Evolutionary conservation across 2,888 invertebrate species (phyloP), one percentile per base, ranked within the genome.

Genomic region (Cephus runcator): DNA sequence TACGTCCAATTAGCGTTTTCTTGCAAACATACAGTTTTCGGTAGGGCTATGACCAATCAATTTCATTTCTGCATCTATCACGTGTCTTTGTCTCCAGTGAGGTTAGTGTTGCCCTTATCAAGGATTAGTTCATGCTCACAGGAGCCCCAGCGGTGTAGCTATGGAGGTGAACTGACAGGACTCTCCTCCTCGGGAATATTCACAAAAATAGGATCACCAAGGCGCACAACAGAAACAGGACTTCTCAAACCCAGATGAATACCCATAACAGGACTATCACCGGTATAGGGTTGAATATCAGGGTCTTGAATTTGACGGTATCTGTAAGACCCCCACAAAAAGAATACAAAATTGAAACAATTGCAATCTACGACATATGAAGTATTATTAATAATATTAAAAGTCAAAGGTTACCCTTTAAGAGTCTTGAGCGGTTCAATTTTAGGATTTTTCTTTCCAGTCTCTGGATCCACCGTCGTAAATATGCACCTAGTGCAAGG

Each of bases 401-500:
- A 23, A 56, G 23, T 56, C 56, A 56, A 56, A 34, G 31, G 88
- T 87, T 92, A 96, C 95, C 91, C 93, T 90, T 93, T 95, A 31
- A 96, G 91, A 31, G 95, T 95, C 83, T 93, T 93, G 73, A 96
- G 88, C 0, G 96, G 96, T 86, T 96, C 95, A 4, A 92, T 89
- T 34, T 94, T 93, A 0, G 92, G 85, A 87, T 94, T 91, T 75
- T 94, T 94, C 23, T 92, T 91, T 3, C 94, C 96, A 0, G 94
- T 95, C 81, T 94, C 93, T 1, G 95, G 94, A 88, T 96, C 93
- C 1, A 96, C 93, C 0, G 95, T 96, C 1, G 95, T 95, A 80
- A 96, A 88, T n/a, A 95, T 91, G 87, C 96, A 96, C 93, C 95
- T 94, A 0, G 93, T 93, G 86, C 95, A 95, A 0, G 95, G 94